phyloP scores from a whole-genome alignment of 1,140 invertebrate species.

The Trachymyrmex cornetzi region DNA sequence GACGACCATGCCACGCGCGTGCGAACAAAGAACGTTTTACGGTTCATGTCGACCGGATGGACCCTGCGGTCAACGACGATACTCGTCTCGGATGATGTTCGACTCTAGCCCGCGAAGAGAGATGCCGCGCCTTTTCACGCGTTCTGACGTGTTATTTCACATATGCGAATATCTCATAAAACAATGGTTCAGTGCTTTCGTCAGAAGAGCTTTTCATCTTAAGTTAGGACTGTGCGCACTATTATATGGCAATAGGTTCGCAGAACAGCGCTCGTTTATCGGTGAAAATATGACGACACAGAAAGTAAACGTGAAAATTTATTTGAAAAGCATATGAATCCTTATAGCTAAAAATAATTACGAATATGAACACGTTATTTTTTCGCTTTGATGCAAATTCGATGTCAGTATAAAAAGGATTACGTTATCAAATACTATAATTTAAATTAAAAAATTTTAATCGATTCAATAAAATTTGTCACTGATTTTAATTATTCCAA shows the following conservation, averaged over 20 bases:
- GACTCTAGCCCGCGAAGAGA: conserved; percentile 26
- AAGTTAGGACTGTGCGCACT: conserved; percentile 62
- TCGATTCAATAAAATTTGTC: not conserved
- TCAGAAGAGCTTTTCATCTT: conserved; percentile 62
- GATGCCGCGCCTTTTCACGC: conserved; percentile 56
- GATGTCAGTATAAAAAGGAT: not conserved
- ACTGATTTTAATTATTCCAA: not conserved
- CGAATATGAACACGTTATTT: not conserved
- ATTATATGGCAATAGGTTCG: conserved; percentile 67
- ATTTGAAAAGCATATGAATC: conserved; percentile 25
- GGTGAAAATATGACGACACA: conserved; percentile 71
- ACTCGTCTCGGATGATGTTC: conserved; percentile 35
- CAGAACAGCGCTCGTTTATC: conserved; percentile 68
- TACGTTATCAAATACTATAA: not conserved
- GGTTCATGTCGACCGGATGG: conserved; percentile 28
- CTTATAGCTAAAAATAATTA: not conserved
- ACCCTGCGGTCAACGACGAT: conserved; percentile 45
- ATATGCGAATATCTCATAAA: conserved; percentile 75
- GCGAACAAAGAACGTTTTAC: conserved; percentile 57
- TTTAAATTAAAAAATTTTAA: not conserved
- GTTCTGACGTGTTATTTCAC: conserved; percentile 70
- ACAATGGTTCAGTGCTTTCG: conserved; percentile 72
- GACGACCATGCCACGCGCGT: conserved; percentile 45
- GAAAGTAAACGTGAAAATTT: conserved; percentile 66
- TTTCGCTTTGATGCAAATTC: not conserved